Conservation (phyloP, 1,140 invertebrate species). For the Trissolcus basalis region DNA sequence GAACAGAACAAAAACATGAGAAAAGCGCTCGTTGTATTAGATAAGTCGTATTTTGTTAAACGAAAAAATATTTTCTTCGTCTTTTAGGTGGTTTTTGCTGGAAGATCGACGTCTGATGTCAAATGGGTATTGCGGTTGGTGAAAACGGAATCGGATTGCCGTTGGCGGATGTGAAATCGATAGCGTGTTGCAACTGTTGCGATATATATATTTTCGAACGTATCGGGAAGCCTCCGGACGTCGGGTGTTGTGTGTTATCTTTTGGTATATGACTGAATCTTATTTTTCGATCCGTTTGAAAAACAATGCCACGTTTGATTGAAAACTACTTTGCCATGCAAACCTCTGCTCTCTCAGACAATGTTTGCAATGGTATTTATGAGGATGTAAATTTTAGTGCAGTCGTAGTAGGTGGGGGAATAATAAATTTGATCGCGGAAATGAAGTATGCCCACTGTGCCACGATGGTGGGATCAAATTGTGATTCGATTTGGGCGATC, state of each 20-base stretch:
- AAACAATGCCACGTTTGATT: background rate
- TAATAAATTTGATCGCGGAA: too few species aligned
- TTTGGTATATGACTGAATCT: conserved; percentile 25
- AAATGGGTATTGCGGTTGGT: conserved; percentile 41
- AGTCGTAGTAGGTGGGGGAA: too few species aligned
- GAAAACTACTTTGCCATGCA: background rate
- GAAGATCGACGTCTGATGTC: conserved; percentile 31
- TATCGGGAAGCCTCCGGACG: background rate
- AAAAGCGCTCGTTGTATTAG: background rate
- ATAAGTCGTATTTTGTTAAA: background rate
- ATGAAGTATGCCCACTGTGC: too few species aligned
- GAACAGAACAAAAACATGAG: too few species aligned
- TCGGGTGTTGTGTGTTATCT: too few species aligned
- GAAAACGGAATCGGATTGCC: conserved; percentile 49
- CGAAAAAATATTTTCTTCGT: background rate
- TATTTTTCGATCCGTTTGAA: conserved; percentile 10
- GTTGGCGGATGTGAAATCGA: conserved; percentile 55
- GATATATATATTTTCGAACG: conserved; percentile 31
- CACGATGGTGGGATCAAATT: background rate
- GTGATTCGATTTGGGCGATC: background rate
- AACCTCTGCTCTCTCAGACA: background rate
- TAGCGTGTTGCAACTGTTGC: conserved; percentile 38
- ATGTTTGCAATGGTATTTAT: background rate
- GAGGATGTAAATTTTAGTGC: too few species aligned
- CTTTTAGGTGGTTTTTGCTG: background rate